Conservation (phyloP, 2,888 invertebrate species). For the Cheiracanthium punctorium region DNA sequence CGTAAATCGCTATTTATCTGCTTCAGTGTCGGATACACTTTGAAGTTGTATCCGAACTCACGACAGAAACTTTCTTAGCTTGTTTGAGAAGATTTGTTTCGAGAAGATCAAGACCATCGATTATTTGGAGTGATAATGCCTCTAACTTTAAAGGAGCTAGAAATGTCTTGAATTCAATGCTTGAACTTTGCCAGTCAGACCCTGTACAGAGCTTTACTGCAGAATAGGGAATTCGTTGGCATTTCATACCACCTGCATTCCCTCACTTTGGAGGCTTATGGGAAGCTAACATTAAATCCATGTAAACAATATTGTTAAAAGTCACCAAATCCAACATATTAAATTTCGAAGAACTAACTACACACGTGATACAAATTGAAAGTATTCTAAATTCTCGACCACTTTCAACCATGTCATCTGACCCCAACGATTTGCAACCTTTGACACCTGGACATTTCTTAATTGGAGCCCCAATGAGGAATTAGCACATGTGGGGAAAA, state of each 20-base stretch:
- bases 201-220: background rate
- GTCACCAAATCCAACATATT: background rate
- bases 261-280: slow-evolving; percentile 1
- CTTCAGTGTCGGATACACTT: too few relatives aligned
- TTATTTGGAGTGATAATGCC: too few relatives aligned
- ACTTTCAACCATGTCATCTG: background rate
- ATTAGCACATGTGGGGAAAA: too few relatives aligned
- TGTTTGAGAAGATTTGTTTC: too few relatives aligned
- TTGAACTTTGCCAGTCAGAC: background rate
- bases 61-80: too few relatives aligned
- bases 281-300: slow-evolving; percentile 14
- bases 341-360: background rate
- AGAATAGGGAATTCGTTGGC: slow-evolving; percentile 17
- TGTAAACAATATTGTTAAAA: slow-evolving; percentile 7
- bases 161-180: too few relatives aligned
- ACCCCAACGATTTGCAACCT: background rate
- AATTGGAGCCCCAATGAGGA: background rate
- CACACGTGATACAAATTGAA: background rate
- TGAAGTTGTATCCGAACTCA: too few relatives aligned
- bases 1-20: too few relatives aligned
- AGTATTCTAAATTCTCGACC: background rate
- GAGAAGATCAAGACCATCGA: too few relatives aligned
- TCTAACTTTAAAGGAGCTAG: too few relatives aligned
- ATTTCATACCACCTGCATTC: slow-evolving; percentile 8
- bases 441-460: slow-evolving; percentile 21